Conservation (phyloP, 2,797 vertebrate species). For the Catharus ustulatus region DNA sequence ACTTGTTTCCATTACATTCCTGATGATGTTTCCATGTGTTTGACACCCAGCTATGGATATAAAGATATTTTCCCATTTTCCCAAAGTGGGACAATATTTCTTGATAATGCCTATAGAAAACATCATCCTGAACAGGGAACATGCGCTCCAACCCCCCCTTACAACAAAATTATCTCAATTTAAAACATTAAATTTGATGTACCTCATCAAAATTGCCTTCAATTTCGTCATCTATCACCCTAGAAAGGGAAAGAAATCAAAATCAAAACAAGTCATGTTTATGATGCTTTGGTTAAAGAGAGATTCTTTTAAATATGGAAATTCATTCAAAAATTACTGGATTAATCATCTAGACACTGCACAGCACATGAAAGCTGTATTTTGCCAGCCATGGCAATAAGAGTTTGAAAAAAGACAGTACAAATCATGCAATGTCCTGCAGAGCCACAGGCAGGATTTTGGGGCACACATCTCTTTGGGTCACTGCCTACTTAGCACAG, state of each 20-base stretch:
- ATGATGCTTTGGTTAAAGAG: neutral
- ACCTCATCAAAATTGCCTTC: constrained; percentile 85
- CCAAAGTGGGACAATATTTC: neutral
- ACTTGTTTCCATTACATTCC: neutral
- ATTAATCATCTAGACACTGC: neutral
- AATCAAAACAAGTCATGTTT: neutral
- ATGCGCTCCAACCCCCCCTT: neutral
- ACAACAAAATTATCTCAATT: neutral
- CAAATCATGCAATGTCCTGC: neutral
- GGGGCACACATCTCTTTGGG: neutral
- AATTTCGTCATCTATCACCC: constrained; percentile 83
- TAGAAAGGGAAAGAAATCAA: constrained; percentile 66
- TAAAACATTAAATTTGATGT: neutral
- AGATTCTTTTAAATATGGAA: neutral
- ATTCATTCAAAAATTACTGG: neutral
- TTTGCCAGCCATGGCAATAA: neutral
- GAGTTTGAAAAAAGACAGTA: neutral
- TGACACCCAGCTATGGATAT: neutral
- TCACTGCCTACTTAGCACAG: neutral
- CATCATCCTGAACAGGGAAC: neutral
- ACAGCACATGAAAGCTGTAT: neutral
- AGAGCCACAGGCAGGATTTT: neutral
- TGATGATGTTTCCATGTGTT: neutral
- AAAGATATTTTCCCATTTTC: neutral
- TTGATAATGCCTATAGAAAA: neutral